Evolutionary conservation across 2,888 invertebrate species (phyloP).

Genomic region (Himalopsyche anomala): DNA sequence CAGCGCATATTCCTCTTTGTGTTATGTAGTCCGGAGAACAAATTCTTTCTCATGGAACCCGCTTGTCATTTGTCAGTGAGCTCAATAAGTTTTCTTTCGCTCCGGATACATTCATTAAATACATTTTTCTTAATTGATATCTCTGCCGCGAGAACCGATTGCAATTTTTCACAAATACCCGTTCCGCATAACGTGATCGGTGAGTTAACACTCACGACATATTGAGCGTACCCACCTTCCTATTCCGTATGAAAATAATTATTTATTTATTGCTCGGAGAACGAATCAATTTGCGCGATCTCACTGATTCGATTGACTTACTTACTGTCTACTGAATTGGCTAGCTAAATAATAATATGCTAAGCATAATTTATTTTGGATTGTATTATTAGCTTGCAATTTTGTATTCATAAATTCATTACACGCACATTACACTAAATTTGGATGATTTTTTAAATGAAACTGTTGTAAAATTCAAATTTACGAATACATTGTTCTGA

Average conservation of each 20-base stretch:
- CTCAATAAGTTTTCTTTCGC: conserved; percentile 31
- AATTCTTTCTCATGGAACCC: conserved; percentile 16
- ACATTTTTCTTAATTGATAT: conserved; percentile 42
- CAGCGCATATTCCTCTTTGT: no score
- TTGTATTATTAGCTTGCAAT: not conserved
- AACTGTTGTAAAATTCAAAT: conserved; percentile 27
- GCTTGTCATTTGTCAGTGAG: conserved; percentile 22
- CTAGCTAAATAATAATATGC: conserved; percentile 6
- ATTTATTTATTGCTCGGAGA: conserved; percentile 22
- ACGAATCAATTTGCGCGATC: conserved; percentile 41
- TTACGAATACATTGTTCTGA: not conserved
- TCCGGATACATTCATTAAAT: conserved; percentile 40
- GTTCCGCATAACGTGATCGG: conserved; percentile 24
- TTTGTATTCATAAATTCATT: conserved; percentile 35
- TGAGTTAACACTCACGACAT: conserved; percentile 35
- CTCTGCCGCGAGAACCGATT: conserved; percentile 34
- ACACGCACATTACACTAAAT: conserved; percentile 31
- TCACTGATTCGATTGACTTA: not conserved
- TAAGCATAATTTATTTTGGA: not conserved
- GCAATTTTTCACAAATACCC: conserved; percentile 40
- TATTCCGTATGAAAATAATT: conserved; percentile 12
- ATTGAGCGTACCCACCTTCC: not conserved
- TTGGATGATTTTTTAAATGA: conserved; percentile 9
- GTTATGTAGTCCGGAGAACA: not conserved
- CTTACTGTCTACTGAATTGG: conserved; percentile 16